A percentile compares a stretch with the other conserved stretches of the same genome.
Conservation (phyloP, 2,113 vertebrate species). For the Gasterosteus aculeatus region DNA sequence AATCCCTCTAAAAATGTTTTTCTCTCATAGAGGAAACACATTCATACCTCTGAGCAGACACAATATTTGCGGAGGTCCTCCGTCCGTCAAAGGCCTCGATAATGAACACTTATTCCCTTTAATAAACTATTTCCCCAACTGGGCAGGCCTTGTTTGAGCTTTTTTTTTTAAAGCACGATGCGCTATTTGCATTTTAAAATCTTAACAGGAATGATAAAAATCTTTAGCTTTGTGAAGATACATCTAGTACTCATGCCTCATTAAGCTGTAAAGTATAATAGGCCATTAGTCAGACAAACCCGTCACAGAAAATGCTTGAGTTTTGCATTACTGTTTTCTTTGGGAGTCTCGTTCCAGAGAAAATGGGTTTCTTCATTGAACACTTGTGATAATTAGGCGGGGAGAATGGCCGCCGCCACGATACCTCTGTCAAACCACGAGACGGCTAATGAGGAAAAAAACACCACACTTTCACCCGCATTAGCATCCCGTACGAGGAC, state of each 20-base stretch:
- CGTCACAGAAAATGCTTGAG: conserved; percentile 17
- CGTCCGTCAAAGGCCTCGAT: neutral
- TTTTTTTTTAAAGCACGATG: neutral
- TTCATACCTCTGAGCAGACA: conserved; percentile 1
- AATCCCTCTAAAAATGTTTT: neutral
- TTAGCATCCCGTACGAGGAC: conserved; percentile 57
- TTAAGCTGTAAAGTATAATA: neutral
- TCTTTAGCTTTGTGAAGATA: neutral
- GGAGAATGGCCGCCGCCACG: conserved; percentile 59
- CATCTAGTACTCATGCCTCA: neutral
- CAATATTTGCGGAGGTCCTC: neutral
- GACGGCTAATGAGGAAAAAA: conserved; percentile 65
- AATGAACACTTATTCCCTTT: neutral
- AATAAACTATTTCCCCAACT: neutral
- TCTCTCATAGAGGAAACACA: neutral
- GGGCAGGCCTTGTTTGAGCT: neutral
- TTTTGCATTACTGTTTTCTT: conserved; percentile 35
- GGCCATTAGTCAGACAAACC: conserved; percentile 26
- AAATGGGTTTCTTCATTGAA: conserved; percentile 44
- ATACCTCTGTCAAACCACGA: conserved; percentile 62
- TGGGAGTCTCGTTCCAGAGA: conserved; percentile 19
- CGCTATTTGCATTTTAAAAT: neutral
- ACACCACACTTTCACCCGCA: conserved; percentile 63
- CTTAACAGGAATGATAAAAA: neutral
- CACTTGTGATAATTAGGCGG: conserved; percentile 58